Evolutionary conservation across 2,888 invertebrate species (phyloP).

Genomic region (Drosophila mercatorum): DNA sequence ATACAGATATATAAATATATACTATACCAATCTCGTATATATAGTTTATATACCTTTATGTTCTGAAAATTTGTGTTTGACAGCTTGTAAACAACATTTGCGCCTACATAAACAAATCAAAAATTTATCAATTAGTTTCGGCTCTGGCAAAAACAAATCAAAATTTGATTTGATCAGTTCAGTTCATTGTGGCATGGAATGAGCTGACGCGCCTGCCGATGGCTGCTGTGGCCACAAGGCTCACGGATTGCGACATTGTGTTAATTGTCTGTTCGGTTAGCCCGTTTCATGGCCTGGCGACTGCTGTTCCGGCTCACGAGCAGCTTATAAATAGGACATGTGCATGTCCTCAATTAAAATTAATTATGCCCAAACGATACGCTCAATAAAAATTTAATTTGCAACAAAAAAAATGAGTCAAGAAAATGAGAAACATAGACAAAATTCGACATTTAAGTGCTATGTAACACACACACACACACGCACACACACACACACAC

Average conservation of each 20-base stretch:
- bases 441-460: conserved; percentile 67
- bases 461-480: conserved; percentile 14
- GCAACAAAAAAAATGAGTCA: conserved; percentile 69
- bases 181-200: conserved; percentile 13
- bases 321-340: conserved; percentile 42
- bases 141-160: conserved; percentile 50
- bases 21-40: not conserved
- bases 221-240: conserved; percentile 20
- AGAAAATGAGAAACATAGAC: conserved; percentile 66
- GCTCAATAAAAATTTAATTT: conserved; percentile 81
- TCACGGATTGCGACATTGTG: conserved; percentile 28
- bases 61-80: conserved; percentile 35
- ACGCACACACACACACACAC: too few species aligned
- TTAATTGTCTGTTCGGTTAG: conserved; percentile 36
- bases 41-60: conserved; percentile 48
- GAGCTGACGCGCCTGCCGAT: not conserved
- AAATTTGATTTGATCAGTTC: conserved; percentile 19
- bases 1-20: not conserved
- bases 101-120: conserved; percentile 50
- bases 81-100: conserved; percentile 53
- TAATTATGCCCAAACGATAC: conserved; percentile 80
- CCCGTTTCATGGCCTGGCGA: conserved; percentile 31
- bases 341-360: conserved; percentile 79
- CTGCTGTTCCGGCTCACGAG: conserved; percentile 48
- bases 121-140: conserved; percentile 54